Conservation (phyloP, 2,113 vertebrate species). For the Canis aureus region DNA sequence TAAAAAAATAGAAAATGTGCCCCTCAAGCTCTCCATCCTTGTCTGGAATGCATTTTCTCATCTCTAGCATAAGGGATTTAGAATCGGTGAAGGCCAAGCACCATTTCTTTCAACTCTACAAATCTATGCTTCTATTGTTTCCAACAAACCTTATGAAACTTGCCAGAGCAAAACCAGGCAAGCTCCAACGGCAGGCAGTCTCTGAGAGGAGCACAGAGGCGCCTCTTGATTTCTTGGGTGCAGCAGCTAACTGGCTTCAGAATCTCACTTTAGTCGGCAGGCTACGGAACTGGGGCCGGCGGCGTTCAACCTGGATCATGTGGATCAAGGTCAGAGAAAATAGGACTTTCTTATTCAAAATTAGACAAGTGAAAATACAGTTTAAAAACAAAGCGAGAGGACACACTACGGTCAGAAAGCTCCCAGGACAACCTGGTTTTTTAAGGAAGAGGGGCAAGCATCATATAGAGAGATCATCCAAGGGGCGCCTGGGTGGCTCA, state of each 20-base stretch:
- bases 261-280: not conserved
- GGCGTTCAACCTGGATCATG: not conserved
- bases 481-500: not conserved
- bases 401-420: not conserved
- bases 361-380: not conserved
- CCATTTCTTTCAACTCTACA: not conserved
- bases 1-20: not conserved
- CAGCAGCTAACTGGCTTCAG: not conserved
- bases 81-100: not conserved
- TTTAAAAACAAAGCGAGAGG: not conserved
- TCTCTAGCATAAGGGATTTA: constrained; percentile 28
- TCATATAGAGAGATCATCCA: not conserved
- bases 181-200: not conserved
- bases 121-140: constrained; percentile 6
- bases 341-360: not conserved
- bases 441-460: not conserved
- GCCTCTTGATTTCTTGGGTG: constrained; percentile 2
- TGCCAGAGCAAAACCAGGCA: constrained; percentile 42
- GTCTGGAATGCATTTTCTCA: not conserved
- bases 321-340: not conserved
- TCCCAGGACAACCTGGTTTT: constrained; percentile 39
- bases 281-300: not conserved
- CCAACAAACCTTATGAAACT: not conserved
- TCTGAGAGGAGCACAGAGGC: not conserved
- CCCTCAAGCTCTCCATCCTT: not conserved